These are phyloP conservation scores for Tridacna crocea DNA, from an alignment of 2,888 invertebrate genomes.

Conservation along the genomic window DNA sequence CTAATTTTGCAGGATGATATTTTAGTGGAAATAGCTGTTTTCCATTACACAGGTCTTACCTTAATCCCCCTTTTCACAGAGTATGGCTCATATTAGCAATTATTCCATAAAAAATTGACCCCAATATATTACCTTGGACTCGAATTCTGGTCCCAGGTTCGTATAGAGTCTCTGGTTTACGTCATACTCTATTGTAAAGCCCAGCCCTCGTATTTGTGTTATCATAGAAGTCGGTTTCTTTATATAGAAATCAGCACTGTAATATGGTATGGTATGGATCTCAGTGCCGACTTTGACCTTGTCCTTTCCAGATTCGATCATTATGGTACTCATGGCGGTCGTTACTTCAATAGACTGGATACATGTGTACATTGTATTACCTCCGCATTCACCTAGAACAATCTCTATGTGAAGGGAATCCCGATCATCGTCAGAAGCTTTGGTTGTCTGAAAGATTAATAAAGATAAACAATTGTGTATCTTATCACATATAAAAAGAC, in stretches of 20 bases:
- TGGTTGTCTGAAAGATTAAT: not conserved
- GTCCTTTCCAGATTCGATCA: not conserved
- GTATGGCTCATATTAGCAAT: too few relatives aligned
- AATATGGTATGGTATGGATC: slow-evolving; percentile 20
- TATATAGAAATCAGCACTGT: slow-evolving; percentile 56
- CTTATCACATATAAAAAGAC: too few relatives aligned
- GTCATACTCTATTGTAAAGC: slow-evolving; percentile 64
- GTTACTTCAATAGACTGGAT: slow-evolving; percentile 35
- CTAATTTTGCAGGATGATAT: too few relatives aligned
- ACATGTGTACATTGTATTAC: slow-evolving; percentile 26
- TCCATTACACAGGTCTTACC: too few relatives aligned
- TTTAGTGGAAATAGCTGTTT: too few relatives aligned
- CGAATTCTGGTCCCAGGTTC: slow-evolving; percentile 48
- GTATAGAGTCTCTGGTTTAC: slow-evolving; percentile 45
- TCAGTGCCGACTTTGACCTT: not conserved
- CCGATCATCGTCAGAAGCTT: not conserved
- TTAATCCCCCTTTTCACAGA: too few relatives aligned
- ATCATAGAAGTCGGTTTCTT: slow-evolving; percentile 66
- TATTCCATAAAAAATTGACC: too few relatives aligned
- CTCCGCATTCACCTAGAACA: slow-evolving; percentile 5
- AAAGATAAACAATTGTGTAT: too few relatives aligned
- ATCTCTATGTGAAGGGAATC: not conserved
- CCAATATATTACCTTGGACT: slow-evolving; percentile 39
- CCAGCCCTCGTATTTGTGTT: slow-evolving; percentile 65
- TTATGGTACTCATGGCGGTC: slow-evolving; percentile 10